These are phyloP conservation scores for Tautogolabrus adspersus DNA, from an alignment of 2,113 vertebrate species.

Conservation along the genomic window DNA sequence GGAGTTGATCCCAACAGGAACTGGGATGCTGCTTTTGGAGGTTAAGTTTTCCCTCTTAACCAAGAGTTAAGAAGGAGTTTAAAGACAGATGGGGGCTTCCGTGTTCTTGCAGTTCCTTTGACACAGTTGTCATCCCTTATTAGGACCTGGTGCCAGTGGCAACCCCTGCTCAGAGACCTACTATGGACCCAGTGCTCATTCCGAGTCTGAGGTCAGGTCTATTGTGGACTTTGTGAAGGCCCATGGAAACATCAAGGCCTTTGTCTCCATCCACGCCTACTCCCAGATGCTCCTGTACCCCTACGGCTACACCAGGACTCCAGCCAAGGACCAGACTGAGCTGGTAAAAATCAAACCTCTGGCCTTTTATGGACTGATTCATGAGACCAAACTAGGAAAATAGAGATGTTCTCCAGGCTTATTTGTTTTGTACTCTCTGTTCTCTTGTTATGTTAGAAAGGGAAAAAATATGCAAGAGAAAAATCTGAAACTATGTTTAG, in stretches of 20 bases:
- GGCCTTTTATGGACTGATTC: not conserved
- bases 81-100: not conserved
- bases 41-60: conserved; percentile 66
- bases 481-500: no score
- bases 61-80: not conserved
- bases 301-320: conserved; percentile 86
- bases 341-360: conserved; percentile 83
- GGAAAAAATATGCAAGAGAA: not conserved
- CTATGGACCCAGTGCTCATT: conserved; percentile 86
- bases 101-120: not conserved
- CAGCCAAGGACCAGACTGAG: conserved; percentile 78
- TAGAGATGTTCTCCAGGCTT: not conserved
- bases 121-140: not conserved
- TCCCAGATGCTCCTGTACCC: conserved; percentile 96
- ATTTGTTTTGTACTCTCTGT: no score
- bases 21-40: conserved; percentile 91
- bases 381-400: not conserved
- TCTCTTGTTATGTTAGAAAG: not conserved
- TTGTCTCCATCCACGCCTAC: conserved; percentile 95
- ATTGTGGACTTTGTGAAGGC: conserved; percentile 92
- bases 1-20: conserved; percentile 95
- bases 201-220: conserved; percentile 91
- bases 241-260: conserved; percentile 92
- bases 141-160: conserved; percentile 87
- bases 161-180: conserved; percentile 89